Percentiles rank a stretch among this genome's conserved stretches.
phyloP scores from a whole-genome alignment of 35 echinoderm and acorn worm species.

The Heliocidaris tuberculata region DNA sequence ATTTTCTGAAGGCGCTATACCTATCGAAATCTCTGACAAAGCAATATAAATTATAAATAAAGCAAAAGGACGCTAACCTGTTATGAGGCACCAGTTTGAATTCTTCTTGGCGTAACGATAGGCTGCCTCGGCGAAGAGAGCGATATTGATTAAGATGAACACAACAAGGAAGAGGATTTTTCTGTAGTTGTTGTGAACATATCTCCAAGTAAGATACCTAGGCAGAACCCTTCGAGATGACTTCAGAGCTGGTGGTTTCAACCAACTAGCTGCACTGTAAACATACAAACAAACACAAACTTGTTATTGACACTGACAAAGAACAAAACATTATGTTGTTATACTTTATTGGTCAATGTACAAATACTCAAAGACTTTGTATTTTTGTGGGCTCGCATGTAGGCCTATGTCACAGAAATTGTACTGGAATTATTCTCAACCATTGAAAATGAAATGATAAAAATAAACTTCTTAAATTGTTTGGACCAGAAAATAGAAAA shows the following conservation, averaged over 20 bases:
- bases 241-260: constrained; percentile 75
- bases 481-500: not conserved
- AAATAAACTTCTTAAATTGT: no score
- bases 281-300: constrained; percentile 20
- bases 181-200: constrained; percentile 86
- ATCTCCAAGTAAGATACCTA: constrained; percentile 83
- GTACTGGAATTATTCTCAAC: no score
- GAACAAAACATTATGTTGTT: not conserved
- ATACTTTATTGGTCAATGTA: no score
- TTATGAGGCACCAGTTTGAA: constrained; percentile 69
- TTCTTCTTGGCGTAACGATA: constrained; percentile 20
- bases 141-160: constrained; percentile 70
- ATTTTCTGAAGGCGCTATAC: no score
- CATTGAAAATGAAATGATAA: no score
- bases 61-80: constrained; percentile 61
- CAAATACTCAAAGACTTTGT: no score
- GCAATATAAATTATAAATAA: not conserved
- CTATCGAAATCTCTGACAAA: no score
- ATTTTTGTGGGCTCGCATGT: no score
- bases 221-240: constrained; percentile 50
- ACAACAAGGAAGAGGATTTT: constrained; percentile 83
- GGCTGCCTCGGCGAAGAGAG: constrained; percentile 51
- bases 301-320: not conserved
- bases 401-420: no score
- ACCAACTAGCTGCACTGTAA: constrained; percentile 91